Base-by-base conservation (phyloP, 2,113 vertebrate genomes). In the Cavia aperea region DNA sequence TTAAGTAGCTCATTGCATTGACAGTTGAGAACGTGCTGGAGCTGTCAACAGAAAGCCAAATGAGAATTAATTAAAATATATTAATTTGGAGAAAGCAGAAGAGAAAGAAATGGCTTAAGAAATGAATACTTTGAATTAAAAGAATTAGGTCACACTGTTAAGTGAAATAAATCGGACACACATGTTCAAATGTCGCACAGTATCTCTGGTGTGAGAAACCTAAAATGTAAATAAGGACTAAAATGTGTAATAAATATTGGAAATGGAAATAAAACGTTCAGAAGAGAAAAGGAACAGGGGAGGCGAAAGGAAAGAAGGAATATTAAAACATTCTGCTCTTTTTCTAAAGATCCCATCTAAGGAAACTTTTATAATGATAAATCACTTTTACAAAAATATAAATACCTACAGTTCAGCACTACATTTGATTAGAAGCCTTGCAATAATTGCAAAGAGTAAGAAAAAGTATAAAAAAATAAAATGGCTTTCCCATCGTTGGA, bases 391-490 rank as follows among this genome's bases (percentile, higher is more conserved):
- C 23, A 79, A 51, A 70, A 49, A 88, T 49, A 39, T 86, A 89
- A 58, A 75, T 46, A 15, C 6, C 60, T 58, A 26, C 21, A 46
- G n/a, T 46, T 83, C 46, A 89, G n/a, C 16, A 78, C 83, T 62
- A 39, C 9, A 58, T 56, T 91, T 88, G 68, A 16, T 77, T 54
- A 79, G 9, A 85, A 93, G 7, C 85, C 56, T 58, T 86, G 51
- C 12, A 51, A n/a, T 68, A 49, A 91, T 54, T 77, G 18, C 39
- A 58, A 93, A 88, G 58, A 75, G 78, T 72, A 78, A 89, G 49
- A 85, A 75, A 89, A 93, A 85, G 18, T 81, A 81, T 88, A 73
- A 92, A 92, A 93, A 93, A 66, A 92, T 87, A 75, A 93, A 85
- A 87, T 7, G 13, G 77, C 51, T 95, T 95, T 77, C 21, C 81